phyloP scores from a whole-genome alignment of 2,113 vertebrate genomes.

The Kryptolebias marmoratus region DNA sequence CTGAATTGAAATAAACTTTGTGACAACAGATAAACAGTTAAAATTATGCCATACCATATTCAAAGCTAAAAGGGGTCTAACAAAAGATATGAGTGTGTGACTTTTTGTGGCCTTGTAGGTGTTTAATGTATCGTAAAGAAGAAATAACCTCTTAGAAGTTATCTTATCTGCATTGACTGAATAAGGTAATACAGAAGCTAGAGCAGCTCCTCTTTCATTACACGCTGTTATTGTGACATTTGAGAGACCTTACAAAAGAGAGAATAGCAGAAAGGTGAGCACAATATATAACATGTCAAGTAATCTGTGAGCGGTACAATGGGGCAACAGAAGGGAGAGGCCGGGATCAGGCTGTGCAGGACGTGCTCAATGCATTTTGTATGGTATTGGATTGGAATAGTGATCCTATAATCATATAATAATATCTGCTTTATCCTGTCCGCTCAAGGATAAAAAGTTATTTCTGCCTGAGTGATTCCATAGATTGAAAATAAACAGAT shows the following conservation, averaged over 20 bases:
- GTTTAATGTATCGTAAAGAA: neutral
- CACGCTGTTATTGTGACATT: constrained; percentile 35
- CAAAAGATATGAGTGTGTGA: neutral
- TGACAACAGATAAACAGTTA: neutral
- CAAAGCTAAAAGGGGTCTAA: neutral
- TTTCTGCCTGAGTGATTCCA: constrained; percentile 48
- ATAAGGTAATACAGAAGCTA: constrained; percentile 5
- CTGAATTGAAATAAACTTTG: neutral
- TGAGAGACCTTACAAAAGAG: constrained; percentile 32
- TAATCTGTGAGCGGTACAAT: constrained; percentile 52
- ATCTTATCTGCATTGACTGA: neutral
- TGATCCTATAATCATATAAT: constrained; percentile 67
- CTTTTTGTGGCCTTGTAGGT: neutral
- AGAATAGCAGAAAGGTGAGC: constrained; percentile 41
- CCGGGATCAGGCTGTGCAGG: constrained; percentile 33
- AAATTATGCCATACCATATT: neutral
- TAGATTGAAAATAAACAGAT: constrained; percentile 67
- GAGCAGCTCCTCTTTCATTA: constrained; percentile 33
- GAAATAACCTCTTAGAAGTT: neutral
- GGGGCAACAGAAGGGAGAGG: constrained; percentile 25
- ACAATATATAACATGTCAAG: constrained; percentile 56
- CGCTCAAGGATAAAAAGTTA: constrained; percentile 59
- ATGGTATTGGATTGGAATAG: constrained; percentile 40
- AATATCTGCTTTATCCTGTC: constrained; percentile 64
- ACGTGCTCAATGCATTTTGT: constrained; percentile 36